These are phyloP conservation scores for Aricia artaxerxes DNA, from an alignment of 2,888 invertebrate species.

Conservation along the genomic window DNA sequence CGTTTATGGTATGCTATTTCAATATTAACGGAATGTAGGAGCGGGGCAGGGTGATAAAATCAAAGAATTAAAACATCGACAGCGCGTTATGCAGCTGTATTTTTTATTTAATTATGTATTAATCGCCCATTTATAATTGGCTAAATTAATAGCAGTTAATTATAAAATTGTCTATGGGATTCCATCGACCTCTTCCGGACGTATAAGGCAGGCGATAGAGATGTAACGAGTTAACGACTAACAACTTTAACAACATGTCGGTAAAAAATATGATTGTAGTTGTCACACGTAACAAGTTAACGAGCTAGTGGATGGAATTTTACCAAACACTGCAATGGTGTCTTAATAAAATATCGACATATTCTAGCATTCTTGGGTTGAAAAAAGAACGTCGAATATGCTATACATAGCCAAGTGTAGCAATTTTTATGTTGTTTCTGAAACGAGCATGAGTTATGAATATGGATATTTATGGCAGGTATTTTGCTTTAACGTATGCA, in stretches of 20 bases:
- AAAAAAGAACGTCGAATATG: not conserved
- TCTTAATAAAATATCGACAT: not conserved
- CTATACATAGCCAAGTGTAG: not conserved
- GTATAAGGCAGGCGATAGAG: not conserved
- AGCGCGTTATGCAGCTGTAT: conserved; percentile 4
- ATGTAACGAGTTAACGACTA: conserved; percentile 1
- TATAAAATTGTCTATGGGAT: conserved; percentile 3
- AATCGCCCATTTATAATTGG: conserved; percentile 13
- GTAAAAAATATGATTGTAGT: not conserved
- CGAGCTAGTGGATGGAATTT: not conserved
- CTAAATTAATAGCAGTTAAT: conserved; percentile 23
- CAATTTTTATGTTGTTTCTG: not conserved
- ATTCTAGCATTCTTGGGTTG: not conserved
- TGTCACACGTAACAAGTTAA: not conserved
- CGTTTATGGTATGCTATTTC: conserved; percentile 30
- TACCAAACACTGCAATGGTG: not conserved
- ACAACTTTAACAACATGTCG: not conserved
- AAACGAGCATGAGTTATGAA: not conserved
- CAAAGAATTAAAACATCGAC: conserved; percentile 27
- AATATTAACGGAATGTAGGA: conserved; percentile 25
- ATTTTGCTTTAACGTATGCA: conserved; percentile 1
- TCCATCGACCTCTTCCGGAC: not conserved
- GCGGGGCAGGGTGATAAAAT: conserved; percentile 23
- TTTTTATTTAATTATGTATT: conserved; percentile 25
- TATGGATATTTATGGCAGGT: conserved; percentile 4